Base-by-base conservation (phyloP, 2,888 invertebrate species). In the Torymus texanus region DNA sequence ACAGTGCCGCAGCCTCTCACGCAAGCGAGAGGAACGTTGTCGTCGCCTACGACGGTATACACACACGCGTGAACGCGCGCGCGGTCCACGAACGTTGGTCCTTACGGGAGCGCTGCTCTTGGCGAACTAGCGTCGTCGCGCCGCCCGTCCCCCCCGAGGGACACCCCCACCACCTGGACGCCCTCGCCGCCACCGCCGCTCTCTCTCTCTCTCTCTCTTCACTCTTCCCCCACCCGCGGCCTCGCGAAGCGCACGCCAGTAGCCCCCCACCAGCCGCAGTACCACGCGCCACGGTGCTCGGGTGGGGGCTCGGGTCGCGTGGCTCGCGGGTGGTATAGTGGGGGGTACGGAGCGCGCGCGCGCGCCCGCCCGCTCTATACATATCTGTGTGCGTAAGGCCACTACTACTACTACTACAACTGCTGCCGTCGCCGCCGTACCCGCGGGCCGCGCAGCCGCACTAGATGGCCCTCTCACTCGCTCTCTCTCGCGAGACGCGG, bases 91-190 rank as follows among this genome's bases (percentile, higher is more conserved):
- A 58, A 80, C 79, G 41, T 41, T 41, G 76, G 84, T 85, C 86
- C 86, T 83, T 84, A 81, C 85, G 85, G 84, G 83, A 86, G 85
- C 86, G 86, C 86, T 86, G 88, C 86, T 86, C 86, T 86, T 86
- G 86, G 86, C 85, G 85, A 88, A 89, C 89, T 89, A 86, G 84
- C 86, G 84, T 83, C 86, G 84, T 85, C 85, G 83, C 83, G 82
- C 82, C 62, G 82, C 81, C 81, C 12, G 61, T 73, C 83, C 82
- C 82, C 82, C 83, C 75, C 71, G 74, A 41, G 77, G 58, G 82
- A 78, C 74, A 78, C 83, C 84, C 80, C 85, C 89, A 88, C 89
- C 88, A 87, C 85, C 86, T 81, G 76, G 81, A 82, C 24, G 29
- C 61, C 53, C 29, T 41, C 21, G 55, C 56, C 62, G 62, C 29